Evolutionary conservation across 2,113 vertebrate species (phyloP).

Genomic region (Callionymus lyra): DNA sequence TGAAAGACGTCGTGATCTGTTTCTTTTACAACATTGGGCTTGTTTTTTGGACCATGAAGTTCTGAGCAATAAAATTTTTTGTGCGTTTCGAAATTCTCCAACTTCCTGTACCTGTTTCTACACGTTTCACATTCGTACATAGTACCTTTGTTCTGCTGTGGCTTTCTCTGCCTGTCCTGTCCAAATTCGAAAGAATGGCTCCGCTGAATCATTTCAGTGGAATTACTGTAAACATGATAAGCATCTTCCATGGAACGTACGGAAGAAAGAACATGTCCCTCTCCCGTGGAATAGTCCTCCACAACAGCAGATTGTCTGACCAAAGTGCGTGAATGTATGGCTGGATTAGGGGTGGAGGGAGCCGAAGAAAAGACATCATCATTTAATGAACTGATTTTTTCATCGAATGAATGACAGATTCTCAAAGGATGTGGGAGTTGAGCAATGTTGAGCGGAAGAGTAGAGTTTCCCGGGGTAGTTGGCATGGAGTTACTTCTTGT

Average conservation of each 20-base stretch:
- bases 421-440: conserved; percentile 79
- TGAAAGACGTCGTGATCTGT: conserved; percentile 72
- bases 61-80: conserved; percentile 99
- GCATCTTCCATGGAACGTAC: conserved; percentile 79
- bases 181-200: conserved; percentile 76
- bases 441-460: conserved; percentile 75
- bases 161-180: conserved; percentile 78
- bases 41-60: conserved; percentile 93
- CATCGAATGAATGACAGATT: conserved; percentile 94
- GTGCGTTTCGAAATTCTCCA: conserved; percentile 97
- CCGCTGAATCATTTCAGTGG: conserved; percentile 69
- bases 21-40: conserved; percentile 70
- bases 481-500: conserved; percentile 98
- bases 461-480: conserved; percentile 82
- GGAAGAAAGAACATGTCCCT: conserved; percentile 69
- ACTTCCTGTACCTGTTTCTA: conserved; percentile 88
- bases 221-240: conserved; percentile 63
- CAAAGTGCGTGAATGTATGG: conserved; percentile 80
- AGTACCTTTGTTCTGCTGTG: conserved; percentile 83
- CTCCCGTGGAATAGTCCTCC: conserved; percentile 80
- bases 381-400: conserved; percentile 81
- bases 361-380: conserved; percentile 90
- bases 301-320: conserved; percentile 84
- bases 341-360: conserved; percentile 76
- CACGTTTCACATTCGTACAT: conserved; percentile 99